These are phyloP conservation scores for Punctoribates punctum DNA, from an alignment of 2,888 invertebrate species.

Conservation along the genomic window DNA sequence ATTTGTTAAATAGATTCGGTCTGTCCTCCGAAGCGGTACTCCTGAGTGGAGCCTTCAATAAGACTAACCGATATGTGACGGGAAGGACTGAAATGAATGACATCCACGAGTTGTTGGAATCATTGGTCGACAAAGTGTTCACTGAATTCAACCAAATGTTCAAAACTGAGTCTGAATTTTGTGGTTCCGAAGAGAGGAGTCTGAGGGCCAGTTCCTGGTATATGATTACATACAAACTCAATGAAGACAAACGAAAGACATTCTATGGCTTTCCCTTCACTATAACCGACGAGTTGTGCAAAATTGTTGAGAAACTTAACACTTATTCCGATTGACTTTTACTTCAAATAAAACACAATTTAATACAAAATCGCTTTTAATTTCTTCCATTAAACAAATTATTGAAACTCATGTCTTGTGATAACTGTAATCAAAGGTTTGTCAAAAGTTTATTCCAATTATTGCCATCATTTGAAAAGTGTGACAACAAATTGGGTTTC, in stretches of 20 bases:
- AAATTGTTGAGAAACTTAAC: background rate
- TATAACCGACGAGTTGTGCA: slow-evolving; percentile 41
- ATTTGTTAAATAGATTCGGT: slow-evolving; percentile 45
- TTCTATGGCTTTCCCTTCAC: slow-evolving; percentile 46
- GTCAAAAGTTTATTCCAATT: too few species aligned
- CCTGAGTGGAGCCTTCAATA: slow-evolving; percentile 42
- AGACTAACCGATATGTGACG: slow-evolving; percentile 38
- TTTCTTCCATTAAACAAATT: too few species aligned
- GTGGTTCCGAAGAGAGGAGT: slow-evolving; percentile 22
- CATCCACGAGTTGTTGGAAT: slow-evolving; percentile 35
- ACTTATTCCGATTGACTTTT: background rate
- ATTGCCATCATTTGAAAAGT: too few species aligned
- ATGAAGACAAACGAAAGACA: slow-evolving; percentile 19
- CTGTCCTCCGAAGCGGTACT: slow-evolving; percentile 43
- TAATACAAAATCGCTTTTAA: too few species aligned
- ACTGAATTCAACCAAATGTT: slow-evolving; percentile 37
- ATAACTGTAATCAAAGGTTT: too few species aligned
- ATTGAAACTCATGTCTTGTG: too few species aligned
- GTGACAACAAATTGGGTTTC: too few species aligned
- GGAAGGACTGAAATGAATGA: slow-evolving; percentile 43
- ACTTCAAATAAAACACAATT: too few species aligned
- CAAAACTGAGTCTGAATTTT: slow-evolving; percentile 40
- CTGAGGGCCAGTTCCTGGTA: slow-evolving; percentile 46
- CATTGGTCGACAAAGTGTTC: slow-evolving; percentile 19
- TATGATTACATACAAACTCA: slow-evolving; percentile 10